Base-by-base conservation (phyloP, 2,797 vertebrate genomes). In the Crax fasciolata region DNA sequence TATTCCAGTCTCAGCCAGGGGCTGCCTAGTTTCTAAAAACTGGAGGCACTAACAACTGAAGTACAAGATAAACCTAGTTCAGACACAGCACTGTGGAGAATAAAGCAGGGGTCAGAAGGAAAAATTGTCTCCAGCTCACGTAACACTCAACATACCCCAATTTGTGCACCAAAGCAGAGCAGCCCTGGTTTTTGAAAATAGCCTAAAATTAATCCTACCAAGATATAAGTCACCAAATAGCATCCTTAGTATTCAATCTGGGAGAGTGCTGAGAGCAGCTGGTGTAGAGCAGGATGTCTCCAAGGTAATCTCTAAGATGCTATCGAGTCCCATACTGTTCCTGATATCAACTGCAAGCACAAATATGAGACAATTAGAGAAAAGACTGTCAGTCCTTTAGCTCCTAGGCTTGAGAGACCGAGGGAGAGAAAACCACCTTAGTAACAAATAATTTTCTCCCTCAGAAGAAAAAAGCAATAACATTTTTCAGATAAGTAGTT, bases 161-260 rank as follows among this genome's bases (percentile, higher is more conserved):
- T 58, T 24, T 70, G 20, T 51, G 35, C 28, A 63, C 48, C 54
- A 51, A 63, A 92, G 74, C n/a, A 70, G 54, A 65, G 25, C 18
- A 73, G 61, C 6, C 23, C 35, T 41, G 57, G n/a, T 16, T 86
- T 90, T 94, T 58, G 66, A 62, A 84, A 90, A 62, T 0, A 51
- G 76, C 44, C 44, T 75, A 83, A 90, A 90, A 93, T 75, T 43
- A 89, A 89, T 61, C 25, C 32, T 35, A 89, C 57, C 68, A 91
- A 79, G 61, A 74, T 23, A 71, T 7, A 12, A 87, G n/a, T 20
- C 49, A 63, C 27, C 67, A 62, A 23, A 72, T 13, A 73, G 63
- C 32, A 84, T 68, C 59, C 49, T 70, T n/a, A 70, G 18, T 38
- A 80, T 65, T 77, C 77, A 87, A 9, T 63, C 5, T 89, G 49